phyloP scores from a whole-genome alignment of 2,888 invertebrate species.

The Allophyes oxyacanthae region DNA sequence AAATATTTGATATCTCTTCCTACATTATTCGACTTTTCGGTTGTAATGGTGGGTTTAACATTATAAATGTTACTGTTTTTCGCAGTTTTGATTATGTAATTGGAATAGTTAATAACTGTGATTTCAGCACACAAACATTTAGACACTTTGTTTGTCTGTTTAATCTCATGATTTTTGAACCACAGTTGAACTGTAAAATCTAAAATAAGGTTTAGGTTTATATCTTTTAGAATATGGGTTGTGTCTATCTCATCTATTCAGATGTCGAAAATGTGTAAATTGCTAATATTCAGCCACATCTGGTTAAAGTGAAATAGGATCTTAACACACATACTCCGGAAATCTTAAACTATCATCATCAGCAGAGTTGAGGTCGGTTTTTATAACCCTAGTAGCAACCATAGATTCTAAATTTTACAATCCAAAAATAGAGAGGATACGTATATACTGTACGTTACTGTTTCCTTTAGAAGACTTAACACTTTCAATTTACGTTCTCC shows the following conservation, averaged over 20 bases:
- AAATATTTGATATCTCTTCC: constrained; percentile 50
- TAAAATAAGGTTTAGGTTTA: no score
- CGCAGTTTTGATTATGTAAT: constrained; percentile 36
- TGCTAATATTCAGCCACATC: no score
- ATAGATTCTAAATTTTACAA: neutral
- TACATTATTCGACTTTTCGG: constrained; percentile 38
- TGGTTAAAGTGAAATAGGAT: no score
- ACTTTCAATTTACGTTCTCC: constrained; percentile 4
- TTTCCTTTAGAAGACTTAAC: constrained; percentile 16
- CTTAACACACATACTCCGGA: no score
- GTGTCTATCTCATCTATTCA: no score
- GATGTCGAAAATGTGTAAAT: no score
- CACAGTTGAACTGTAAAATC: no score
- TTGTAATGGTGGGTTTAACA: constrained; percentile 10
- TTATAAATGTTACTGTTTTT: constrained; percentile 15
- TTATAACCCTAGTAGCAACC: neutral
- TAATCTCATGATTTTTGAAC: no score
- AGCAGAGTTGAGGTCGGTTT: neutral
- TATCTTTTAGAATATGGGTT: no score
- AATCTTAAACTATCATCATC: no score
- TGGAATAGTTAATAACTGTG: constrained; percentile 1
- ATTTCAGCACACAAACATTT: no score
- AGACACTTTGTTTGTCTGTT: neutral
- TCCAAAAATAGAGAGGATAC: constrained; percentile 14
- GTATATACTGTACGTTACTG: neutral